Base-by-base conservation (phyloP, 2,888 invertebrate species). In the Cephus spinipes region DNA sequence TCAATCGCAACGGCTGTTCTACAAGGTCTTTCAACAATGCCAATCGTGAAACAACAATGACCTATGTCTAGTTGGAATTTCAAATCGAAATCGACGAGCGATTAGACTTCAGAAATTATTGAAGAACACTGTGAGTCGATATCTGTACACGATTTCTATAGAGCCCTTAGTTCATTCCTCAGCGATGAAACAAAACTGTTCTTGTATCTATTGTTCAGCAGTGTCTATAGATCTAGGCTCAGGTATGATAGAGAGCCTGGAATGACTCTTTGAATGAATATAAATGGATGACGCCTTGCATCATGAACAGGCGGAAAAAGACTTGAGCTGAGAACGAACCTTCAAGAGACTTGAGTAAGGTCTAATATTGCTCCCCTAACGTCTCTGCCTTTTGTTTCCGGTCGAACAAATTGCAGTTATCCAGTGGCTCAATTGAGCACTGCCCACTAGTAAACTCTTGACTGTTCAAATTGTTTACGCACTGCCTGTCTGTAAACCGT, bases 321-420 rank as follows among this genome's bases (percentile, higher is more conserved):
- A 55, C 55, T 23, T 55, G 55, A 55, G 55, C 55, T 2, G 23
- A 55, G 55, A 23, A 23, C 55, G 9, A 23, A 55, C 23, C 55
- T 23, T 55, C 55, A 55, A 55, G 55, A 23, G 23, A 55, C 23
- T 55, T 23, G 23, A 55, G 9, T 9, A 55, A 15, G 23, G 9
- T 55, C 23, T 55, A 55, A 55, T 55, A 55, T 55, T 23, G 55
- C 55, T 55, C 23, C 55, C 55, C 23, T 23, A 55, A 23, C 55
- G 55, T 55, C 55, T 55, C 55, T 55, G 55, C 55, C 31, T 34
- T 74, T 74, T 74, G 74, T 74, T 74, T 74, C 74, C 74, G 74
- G 74, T 33, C 35, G 12, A 30, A 35, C 74, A 74, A 74, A 74
- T 74, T 74, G 36, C 30, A 35, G 32, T 74, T 33, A 34, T 33